Percentiles rank a stretch among this genome's conserved stretches.
Evolutionary conservation across 2,797 vertebrate species (phyloP).

Genomic region (Schizopygopsis pylzovi): DNA sequence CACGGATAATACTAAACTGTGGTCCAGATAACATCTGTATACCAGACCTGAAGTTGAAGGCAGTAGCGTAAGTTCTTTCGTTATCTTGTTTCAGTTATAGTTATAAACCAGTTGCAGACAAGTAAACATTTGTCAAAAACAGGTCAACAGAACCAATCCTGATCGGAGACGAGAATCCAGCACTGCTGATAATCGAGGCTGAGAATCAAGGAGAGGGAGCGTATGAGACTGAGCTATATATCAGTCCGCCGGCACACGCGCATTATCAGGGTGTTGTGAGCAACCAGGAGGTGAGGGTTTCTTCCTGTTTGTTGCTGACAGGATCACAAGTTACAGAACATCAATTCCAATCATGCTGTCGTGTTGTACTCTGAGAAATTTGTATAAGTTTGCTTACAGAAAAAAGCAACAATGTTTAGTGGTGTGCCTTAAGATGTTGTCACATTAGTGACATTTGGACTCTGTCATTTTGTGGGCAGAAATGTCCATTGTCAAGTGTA

Average conservation of each 20-base stretch:
- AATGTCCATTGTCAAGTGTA: background rate
- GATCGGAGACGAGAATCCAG: slow-evolving; percentile 86
- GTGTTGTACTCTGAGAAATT: background rate
- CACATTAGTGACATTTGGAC: background rate
- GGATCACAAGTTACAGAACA: background rate
- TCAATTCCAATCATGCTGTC: slow-evolving; percentile 3
- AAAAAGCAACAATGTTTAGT: background rate
- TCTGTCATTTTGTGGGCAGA: background rate
- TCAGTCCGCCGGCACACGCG: slow-evolving; percentile 74
- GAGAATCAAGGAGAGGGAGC: slow-evolving; percentile 87
- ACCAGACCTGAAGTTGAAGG: slow-evolving; percentile 79
- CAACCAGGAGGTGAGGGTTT: slow-evolving; percentile 69
- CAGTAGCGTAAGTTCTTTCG: slow-evolving; percentile 73
- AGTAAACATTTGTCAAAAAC: background rate
- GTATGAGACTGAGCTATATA: slow-evolving; percentile 83
- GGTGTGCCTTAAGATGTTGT: background rate
- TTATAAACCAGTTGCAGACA: background rate
- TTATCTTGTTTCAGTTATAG: background rate
- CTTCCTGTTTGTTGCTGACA: slow-evolving; percentile 17
- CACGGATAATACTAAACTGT: slow-evolving; percentile 85
- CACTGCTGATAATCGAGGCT: slow-evolving; percentile 80
- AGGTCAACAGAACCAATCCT: slow-evolving; percentile 82
- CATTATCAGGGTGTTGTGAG: slow-evolving; percentile 81
- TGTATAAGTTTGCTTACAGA: background rate
- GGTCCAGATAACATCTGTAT: slow-evolving; percentile 84